phyloP scores from a whole-genome alignment of 2,888 invertebrate species.

The Teleiodes luculella region DNA sequence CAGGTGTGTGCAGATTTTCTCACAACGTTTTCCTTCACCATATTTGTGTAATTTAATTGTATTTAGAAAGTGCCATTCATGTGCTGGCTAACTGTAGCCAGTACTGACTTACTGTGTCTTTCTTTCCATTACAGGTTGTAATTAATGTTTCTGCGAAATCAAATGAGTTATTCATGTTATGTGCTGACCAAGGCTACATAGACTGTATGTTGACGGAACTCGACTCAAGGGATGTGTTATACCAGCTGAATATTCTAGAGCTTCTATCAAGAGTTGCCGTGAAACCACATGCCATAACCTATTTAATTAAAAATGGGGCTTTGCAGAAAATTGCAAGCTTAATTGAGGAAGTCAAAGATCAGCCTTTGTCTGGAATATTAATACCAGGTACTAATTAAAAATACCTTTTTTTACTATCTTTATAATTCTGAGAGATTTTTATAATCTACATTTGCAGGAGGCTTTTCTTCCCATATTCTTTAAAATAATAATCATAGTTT shows the following conservation, averaged over 20 bases:
- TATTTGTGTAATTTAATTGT: no score
- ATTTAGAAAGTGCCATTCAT: no score
- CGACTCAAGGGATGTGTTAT: conserved; percentile 84
- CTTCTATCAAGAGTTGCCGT: conserved; percentile 84
- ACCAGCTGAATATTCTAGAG: conserved; percentile 90
- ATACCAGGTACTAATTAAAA: conserved; percentile 78
- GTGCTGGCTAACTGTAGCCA: no score
- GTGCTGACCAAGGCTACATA: conserved; percentile 81
- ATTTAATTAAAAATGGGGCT: conserved; percentile 83
- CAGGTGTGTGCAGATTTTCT: no score
- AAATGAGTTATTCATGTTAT: conserved; percentile 76
- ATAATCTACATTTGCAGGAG: no score
- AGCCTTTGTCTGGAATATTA: conserved; percentile 81
- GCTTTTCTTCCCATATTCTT: no score
- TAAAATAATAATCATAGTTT: no score
- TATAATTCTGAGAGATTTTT: background rate
- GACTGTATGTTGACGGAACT: conserved; percentile 82
- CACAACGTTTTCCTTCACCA: no score
- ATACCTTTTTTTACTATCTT: background rate
- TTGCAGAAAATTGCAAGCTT: conserved; percentile 81
- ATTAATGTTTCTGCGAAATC: conserved; percentile 82
- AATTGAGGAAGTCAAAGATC: conserved; percentile 78
- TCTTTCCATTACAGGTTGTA: conserved; percentile 70
- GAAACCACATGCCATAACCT: conserved; percentile 85
- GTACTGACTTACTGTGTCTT: no score